Conservation (phyloP, 1,140 invertebrate species). For the Polypedilum vanderplanki region DNA sequence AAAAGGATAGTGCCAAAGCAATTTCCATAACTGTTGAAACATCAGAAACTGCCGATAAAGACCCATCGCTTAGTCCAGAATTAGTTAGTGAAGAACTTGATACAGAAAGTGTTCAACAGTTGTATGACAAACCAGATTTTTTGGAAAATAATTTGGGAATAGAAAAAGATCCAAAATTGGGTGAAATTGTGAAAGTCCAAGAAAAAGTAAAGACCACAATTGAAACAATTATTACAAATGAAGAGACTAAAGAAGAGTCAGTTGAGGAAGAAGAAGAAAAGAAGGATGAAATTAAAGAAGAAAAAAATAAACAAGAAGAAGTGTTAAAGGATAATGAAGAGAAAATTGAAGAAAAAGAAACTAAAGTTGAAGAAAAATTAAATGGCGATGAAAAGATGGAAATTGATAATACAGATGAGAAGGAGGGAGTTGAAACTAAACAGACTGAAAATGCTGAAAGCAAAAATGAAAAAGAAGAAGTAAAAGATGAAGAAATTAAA, state of each 20-base stretch:
- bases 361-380: background rate
- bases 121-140: slow-evolving; percentile 43
- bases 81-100: slow-evolving; percentile 39
- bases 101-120: slow-evolving; percentile 41
- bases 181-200: slow-evolving; percentile 41
- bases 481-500: slow-evolving; percentile 21
- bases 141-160: slow-evolving; percentile 43
- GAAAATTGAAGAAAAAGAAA: slow-evolving; percentile 28
- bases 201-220: slow-evolving; percentile 29
- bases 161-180: slow-evolving; percentile 42
- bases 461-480: slow-evolving; percentile 29
- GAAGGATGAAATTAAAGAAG: background rate
- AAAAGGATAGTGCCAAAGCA: slow-evolving; percentile 16
- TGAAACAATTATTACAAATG: background rate
- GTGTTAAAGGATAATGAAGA: slow-evolving; percentile 7
- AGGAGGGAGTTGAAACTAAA: slow-evolving; percentile 31
- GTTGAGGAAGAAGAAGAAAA: background rate
- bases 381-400: slow-evolving; percentile 1
- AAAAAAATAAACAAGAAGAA: background rate
- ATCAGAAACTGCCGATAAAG: slow-evolving; percentile 3
- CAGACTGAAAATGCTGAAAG: slow-evolving; percentile 33
- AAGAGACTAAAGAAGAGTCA: slow-evolving; percentile 23
- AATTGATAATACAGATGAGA: slow-evolving; percentile 28
- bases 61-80: slow-evolving; percentile 7
- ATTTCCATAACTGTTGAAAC: background rate